These are phyloP conservation scores for Hemicentrotus pulcherrimus DNA, from an alignment of 35 echinoderm and acorn worm genomes.

Conservation along the genomic window DNA sequence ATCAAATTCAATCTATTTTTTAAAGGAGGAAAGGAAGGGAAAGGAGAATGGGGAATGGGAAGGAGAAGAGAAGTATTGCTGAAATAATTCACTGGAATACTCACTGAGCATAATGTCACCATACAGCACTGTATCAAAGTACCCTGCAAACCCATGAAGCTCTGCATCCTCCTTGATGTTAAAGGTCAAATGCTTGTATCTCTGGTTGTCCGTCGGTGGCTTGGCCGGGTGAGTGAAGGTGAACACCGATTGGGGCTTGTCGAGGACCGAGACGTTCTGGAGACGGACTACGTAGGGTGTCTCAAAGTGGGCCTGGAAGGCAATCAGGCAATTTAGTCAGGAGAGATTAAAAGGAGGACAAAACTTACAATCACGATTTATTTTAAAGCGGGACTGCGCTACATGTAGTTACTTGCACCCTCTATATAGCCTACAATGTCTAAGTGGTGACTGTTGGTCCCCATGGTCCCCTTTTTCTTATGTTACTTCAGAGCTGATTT, in stretches of 20 bases:
- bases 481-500: no score
- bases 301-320: slow-evolving; percentile 95
- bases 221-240: slow-evolving; percentile 86
- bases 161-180: slow-evolving; percentile 73
- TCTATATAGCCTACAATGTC: no score
- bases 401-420: no score
- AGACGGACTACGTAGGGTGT: slow-evolving; percentile 95
- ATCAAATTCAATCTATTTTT: background rate
- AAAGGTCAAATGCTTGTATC: slow-evolving; percentile 79
- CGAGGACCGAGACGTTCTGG: slow-evolving; percentile 89
- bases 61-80: background rate
- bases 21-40: no score
- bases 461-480: no score
- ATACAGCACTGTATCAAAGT: slow-evolving; percentile 98
- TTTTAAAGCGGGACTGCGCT: no score
- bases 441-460: no score
- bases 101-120: slow-evolving; percentile 92
- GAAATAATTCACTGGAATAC: slow-evolving; percentile 35
- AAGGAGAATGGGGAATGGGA: no score
- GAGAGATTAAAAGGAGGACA: background rate
- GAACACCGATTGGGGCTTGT: slow-evolving; percentile 80
- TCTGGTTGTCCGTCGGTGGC: slow-evolving; percentile 75
- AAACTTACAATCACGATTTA: background rate
- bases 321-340: background rate
- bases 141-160: slow-evolving; percentile 96